phyloP scores from a whole-genome alignment of 2,888 invertebrate genomes.

The Helobdella robusta region DNA sequence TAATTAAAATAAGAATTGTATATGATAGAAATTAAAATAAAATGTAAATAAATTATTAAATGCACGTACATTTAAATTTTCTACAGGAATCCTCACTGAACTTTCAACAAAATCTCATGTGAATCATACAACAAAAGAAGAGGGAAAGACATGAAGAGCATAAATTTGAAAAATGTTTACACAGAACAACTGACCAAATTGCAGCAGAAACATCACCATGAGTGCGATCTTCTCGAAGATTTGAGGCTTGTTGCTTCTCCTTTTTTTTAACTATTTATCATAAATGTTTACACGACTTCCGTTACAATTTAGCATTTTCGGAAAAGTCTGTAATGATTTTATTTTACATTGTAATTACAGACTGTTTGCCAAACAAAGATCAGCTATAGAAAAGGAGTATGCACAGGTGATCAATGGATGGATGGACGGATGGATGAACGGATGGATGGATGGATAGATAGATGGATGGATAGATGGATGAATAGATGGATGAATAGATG shows the following conservation, averaged over 20 bases:
- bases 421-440: too few species aligned
- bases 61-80: too few species aligned
- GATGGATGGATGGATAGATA: too few species aligned
- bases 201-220: slow-evolving; percentile 85
- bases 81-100: too few species aligned
- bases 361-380: slow-evolving; percentile 78
- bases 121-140: too few species aligned
- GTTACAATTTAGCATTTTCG: not conserved
- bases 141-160: too few species aligned
- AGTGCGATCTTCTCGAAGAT: slow-evolving; percentile 86
- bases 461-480: too few species aligned
- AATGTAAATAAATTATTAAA: too few species aligned
- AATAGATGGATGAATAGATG: not conserved
- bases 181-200: slow-evolving; percentile 84
- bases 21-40: too few species aligned
- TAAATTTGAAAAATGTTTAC: slow-evolving; percentile 60
- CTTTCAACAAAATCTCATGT: too few species aligned
- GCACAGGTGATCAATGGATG: slow-evolving; percentile 75
- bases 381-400: slow-evolving; percentile 84
- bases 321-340: not conserved
- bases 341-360: slow-evolving; percentile 46
- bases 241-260: slow-evolving; percentile 54
- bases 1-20: too few species aligned
- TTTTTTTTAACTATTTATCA: not conserved
- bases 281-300: not conserved